A percentile compares a stretch with the other conserved stretches of the same genome.
Evolutionary conservation across 35 echinoderm and acorn worm species (phyloP).

Genomic region (Antedon bifida): DNA sequence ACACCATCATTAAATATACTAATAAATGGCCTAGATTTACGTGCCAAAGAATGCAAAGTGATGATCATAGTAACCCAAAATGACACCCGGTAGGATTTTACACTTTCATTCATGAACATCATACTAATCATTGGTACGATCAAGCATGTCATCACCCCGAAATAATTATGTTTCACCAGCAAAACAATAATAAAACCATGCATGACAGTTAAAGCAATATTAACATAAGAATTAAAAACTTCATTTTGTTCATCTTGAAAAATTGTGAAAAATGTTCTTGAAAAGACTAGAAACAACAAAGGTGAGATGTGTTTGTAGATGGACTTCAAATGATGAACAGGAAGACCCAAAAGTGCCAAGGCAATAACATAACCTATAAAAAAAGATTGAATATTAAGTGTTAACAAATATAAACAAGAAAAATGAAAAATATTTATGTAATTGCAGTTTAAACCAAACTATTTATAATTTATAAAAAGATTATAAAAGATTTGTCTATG

Average conservation of each 20-base stretch:
- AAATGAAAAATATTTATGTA: too few species aligned
- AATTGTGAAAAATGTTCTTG: conserved; percentile 37
- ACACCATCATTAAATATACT: conserved; percentile 44
- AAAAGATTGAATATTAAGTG: too few species aligned
- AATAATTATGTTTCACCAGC: too few species aligned
- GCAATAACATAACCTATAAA: conserved; percentile 73
- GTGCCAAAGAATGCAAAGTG: conserved; percentile 33
- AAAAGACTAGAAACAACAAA: conserved; percentile 63
- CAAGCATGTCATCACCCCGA: conserved; percentile 35
- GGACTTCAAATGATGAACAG: conserved; percentile 54
- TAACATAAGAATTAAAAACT: too few species aligned
- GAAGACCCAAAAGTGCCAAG: conserved; percentile 60
- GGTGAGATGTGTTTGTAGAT: conserved; percentile 63
- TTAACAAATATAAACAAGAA: too few species aligned
- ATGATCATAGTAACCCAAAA: conserved; percentile 29
- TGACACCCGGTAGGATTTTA: conserved; percentile 27
- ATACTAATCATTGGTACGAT: conserved; percentile 37
- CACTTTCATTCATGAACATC: conserved; percentile 3
- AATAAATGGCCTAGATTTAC: conserved; percentile 43
- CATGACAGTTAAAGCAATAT: too few species aligned
- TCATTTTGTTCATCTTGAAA: too few species aligned
- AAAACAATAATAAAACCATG: too few species aligned
- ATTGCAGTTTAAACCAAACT: too few species aligned
- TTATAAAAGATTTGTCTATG: too few species aligned
- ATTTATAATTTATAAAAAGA: conserved; percentile 5